These are phyloP conservation scores for Drosophila conformis DNA, from an alignment of 2,888 invertebrate species.

Conservation along the genomic window DNA sequence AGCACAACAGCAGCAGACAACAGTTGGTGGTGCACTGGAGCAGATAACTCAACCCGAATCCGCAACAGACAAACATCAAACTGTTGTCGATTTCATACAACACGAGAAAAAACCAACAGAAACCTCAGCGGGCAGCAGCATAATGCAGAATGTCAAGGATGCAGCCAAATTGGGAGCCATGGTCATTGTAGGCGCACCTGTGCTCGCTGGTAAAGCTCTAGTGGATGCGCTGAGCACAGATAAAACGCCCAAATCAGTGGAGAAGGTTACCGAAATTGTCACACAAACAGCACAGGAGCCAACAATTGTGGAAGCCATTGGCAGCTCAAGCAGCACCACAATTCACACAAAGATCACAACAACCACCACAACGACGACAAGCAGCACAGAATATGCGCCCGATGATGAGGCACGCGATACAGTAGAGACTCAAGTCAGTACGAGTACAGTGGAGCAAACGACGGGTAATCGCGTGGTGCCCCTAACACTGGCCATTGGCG, in stretches of 20 bases:
- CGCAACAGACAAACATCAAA: slow-evolving; percentile 48
- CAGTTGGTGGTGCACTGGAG: slow-evolving; percentile 40
- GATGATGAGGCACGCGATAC: slow-evolving; percentile 70
- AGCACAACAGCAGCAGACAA: slow-evolving; percentile 11
- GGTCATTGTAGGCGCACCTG: slow-evolving; percentile 94
- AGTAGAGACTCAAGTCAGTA: slow-evolving; percentile 37
- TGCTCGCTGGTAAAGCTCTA: slow-evolving; percentile 94
- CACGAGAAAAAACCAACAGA: slow-evolving; percentile 49
- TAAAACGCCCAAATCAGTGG: slow-evolving; percentile 63
- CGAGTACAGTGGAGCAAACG: slow-evolving; percentile 38
- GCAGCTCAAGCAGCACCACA: slow-evolving; percentile 36
- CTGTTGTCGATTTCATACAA: slow-evolving; percentile 71
- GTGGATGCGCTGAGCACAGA: slow-evolving; percentile 91
- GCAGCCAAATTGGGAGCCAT: slow-evolving; percentile 94
- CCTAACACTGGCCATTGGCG: slow-evolving; percentile 86
- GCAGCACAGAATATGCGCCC: slow-evolving; percentile 30
- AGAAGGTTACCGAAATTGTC: slow-evolving; percentile 53
- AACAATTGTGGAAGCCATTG: slow-evolving; percentile 2
- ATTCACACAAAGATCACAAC: slow-evolving; percentile 59
- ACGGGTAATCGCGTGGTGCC: slow-evolving; percentile 63
- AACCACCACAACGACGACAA: slow-evolving; percentile 50
- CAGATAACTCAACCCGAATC: slow-evolving; percentile 15
- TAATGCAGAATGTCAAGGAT: slow-evolving; percentile 85
- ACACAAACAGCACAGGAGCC: slow-evolving; percentile 17
- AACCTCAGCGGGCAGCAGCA: slow-evolving; percentile 37